phyloP scores from a whole-genome alignment of 2,113 vertebrate genomes.

The Menidia beryllina region DNA sequence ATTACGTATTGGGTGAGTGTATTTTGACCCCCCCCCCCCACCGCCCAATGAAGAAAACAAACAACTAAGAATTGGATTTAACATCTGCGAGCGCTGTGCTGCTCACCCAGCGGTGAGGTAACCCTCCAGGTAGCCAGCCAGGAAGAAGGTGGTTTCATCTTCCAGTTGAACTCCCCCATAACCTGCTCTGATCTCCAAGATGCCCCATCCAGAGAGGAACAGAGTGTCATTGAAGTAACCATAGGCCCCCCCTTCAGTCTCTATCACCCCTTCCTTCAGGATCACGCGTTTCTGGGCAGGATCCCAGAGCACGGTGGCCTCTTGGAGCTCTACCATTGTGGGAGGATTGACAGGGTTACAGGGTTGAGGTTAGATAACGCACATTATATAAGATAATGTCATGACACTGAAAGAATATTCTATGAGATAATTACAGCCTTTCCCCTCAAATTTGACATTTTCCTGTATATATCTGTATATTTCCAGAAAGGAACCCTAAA shows the following conservation, averaged over 20 bases:
- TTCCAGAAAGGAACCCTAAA: background rate
- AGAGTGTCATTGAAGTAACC: conserved; percentile 90
- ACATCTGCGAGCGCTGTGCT: background rate
- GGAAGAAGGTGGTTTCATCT: conserved; percentile 85
- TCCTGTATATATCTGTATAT: background rate
- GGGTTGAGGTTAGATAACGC: conserved; percentile 66
- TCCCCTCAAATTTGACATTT: accelerated
- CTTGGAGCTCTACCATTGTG: conserved; percentile 66
- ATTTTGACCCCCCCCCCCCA: too few relatives aligned
- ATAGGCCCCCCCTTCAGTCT: conserved; percentile 85
- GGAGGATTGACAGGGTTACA: conserved; percentile 44
- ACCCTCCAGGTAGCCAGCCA: conserved; percentile 90
- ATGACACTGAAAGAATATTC: conserved; percentile 21
- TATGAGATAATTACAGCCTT: background rate
- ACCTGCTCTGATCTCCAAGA: conserved; percentile 89
- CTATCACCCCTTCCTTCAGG: conserved; percentile 81
- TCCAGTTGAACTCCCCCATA: conserved; percentile 77
- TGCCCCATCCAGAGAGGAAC: conserved; percentile 86
- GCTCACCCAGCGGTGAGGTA: conserved; percentile 91
- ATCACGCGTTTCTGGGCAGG: conserved; percentile 79
- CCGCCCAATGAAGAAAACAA: too few relatives aligned
- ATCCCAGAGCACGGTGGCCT: conserved; percentile 87
- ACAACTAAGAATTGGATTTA: too few relatives aligned
- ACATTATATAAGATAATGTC: conserved; percentile 65
- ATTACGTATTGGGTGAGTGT: too few relatives aligned